phyloP scores from a whole-genome alignment of 2,113 vertebrate species.

The Melanostigma gelatinosum region DNA sequence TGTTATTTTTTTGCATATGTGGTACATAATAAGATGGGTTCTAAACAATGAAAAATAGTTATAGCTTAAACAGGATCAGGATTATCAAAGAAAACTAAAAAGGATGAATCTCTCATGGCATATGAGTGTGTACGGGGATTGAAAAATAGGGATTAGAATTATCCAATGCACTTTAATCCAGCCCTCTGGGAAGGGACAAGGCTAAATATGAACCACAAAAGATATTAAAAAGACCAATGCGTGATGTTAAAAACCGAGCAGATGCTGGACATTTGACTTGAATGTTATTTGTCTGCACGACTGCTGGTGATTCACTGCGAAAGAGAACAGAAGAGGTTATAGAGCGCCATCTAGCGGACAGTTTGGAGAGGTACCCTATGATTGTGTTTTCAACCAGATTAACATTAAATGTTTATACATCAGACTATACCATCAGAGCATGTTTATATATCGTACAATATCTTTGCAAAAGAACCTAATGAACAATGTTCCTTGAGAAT shows the following conservation, averaged over 20 bases:
- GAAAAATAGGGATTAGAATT: constrained; percentile 6
- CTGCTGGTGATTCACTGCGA: neutral
- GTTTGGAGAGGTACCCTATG: constrained; percentile 9
- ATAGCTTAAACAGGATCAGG: neutral
- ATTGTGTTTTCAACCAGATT: neutral
- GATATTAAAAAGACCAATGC: constrained; percentile 27
- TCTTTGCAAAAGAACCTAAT: neutral
- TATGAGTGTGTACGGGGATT: neutral
- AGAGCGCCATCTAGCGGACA: constrained; percentile 59
- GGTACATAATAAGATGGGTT: neutral
- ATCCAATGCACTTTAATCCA: constrained; percentile 26
- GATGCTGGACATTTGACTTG: constrained; percentile 1
- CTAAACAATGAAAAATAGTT: neutral
- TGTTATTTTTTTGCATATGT: neutral
- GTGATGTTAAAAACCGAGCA: constrained; percentile 7
- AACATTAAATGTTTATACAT: neutral
- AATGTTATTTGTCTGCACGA: neutral
- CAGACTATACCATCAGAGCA: neutral
- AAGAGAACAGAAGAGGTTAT: neutral
- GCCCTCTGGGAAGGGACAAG: neutral
- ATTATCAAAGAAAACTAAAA: neutral
- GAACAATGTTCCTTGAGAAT: neutral
- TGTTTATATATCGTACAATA: neutral
- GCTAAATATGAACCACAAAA: neutral
- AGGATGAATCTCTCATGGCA: neutral